A percentile compares a stretch with the other conserved stretches of the same genome.
Evolutionary conservation across 2,888 invertebrate species (phyloP).

Genomic region (Slavum lentiscoides): DNA sequence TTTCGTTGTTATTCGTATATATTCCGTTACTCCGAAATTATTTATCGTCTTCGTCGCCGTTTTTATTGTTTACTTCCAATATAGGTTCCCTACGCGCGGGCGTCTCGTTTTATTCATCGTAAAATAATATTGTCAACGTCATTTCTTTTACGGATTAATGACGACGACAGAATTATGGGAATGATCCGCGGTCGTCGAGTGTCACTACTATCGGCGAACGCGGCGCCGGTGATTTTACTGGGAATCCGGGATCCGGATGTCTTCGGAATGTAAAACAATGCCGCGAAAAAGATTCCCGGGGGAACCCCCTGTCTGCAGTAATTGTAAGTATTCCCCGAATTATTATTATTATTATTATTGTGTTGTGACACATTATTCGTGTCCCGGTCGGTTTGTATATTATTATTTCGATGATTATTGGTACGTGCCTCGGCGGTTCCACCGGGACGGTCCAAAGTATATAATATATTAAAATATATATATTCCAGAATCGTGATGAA

Average conservation of each 20-base stretch:
- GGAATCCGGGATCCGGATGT: slow-evolving; percentile 48
- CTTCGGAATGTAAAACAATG: slow-evolving; percentile 47
- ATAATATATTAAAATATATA: too few species aligned
- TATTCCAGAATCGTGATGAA: too few species aligned
- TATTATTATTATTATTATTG: too few species aligned
- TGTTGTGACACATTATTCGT: background rate
- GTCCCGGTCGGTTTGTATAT: too few species aligned
- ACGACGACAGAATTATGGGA: slow-evolving; percentile 20
- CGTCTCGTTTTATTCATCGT: background rate
- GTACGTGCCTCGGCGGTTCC: too few species aligned
- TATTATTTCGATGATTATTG: too few species aligned
- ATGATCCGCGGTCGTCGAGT: background rate
- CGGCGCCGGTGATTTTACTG: background rate
- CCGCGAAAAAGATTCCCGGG: slow-evolving; percentile 43
- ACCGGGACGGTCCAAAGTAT: too few species aligned
- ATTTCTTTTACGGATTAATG: background rate
- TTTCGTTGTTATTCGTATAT: background rate
- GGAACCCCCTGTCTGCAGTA: slow-evolving; percentile 35
- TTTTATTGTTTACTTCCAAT: background rate
- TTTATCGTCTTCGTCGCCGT: background rate
- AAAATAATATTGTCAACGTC: too few species aligned
- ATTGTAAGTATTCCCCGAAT: slow-evolving; percentile 28
- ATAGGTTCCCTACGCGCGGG: background rate
- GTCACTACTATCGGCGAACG: background rate
- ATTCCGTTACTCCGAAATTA: background rate